These are phyloP conservation scores for Hapalemur alaotrensis DNA, from an alignment of 2,797 vertebrate genomes.

Conservation along the genomic window DNA sequence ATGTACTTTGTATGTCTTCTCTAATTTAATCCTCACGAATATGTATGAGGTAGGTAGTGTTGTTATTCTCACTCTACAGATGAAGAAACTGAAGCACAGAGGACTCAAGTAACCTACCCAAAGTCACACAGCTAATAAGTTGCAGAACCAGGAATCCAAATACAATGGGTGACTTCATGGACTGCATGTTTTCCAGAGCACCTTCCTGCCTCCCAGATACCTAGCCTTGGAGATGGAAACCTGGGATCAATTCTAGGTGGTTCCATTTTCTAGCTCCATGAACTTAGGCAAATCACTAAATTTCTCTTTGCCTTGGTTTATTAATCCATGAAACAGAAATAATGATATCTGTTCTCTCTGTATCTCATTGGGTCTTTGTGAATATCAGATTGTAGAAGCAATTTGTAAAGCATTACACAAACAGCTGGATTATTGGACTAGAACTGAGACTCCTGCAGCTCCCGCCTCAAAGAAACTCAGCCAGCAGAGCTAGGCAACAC, in stretches of 20 bases:
- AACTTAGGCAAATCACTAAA: background rate
- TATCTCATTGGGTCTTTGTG: background rate
- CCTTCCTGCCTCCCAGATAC: background rate
- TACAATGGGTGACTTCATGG: background rate
- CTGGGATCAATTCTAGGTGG: background rate
- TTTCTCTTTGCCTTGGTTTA: conserved; percentile 16
- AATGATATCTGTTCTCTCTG: background rate
- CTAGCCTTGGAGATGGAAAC: background rate
- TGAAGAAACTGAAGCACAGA: background rate
- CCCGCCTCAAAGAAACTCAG: background rate
- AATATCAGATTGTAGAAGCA: background rate
- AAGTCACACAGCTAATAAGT: background rate
- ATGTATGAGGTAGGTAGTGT: background rate
- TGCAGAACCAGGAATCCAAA: background rate
- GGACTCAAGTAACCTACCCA: background rate
- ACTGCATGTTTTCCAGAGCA: background rate
- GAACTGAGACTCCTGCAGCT: background rate
- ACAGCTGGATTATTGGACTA: background rate
- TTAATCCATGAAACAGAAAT: background rate
- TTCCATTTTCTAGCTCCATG: background rate
- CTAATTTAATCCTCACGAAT: background rate
- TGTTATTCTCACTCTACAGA: background rate
- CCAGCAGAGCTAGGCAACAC: background rate
- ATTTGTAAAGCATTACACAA: background rate
- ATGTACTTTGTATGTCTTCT: background rate